Evolutionary conservation across 2,888 invertebrate species (phyloP).

Genomic region (Pachycephus smyrnensis): DNA sequence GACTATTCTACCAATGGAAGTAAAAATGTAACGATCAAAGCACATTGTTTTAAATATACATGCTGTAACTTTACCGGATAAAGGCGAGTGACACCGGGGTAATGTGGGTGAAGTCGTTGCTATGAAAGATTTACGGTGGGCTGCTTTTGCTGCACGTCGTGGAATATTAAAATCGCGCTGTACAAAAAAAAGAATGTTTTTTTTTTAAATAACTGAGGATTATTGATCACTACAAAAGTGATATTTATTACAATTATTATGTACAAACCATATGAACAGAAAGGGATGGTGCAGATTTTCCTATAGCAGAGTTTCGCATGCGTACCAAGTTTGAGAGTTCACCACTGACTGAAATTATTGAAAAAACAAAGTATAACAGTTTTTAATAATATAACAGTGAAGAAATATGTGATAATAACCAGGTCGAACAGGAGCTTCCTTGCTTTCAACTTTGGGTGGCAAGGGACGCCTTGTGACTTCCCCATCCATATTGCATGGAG

Average conservation of each 20-base stretch:
- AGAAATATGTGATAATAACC: constrained; percentile 38
- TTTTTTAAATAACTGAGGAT: not conserved
- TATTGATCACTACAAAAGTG: not conserved
- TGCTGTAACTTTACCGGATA: constrained; percentile 70
- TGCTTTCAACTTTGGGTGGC: constrained; percentile 54
- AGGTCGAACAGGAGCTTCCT: constrained; percentile 59
- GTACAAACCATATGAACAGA: constrained; percentile 78
- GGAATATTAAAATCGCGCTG: constrained; percentile 66
- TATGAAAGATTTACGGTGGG: constrained; percentile 81
- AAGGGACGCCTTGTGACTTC: constrained; percentile 42
- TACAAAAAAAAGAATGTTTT: constrained; percentile 26
- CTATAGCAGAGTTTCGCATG: constrained; percentile 88
- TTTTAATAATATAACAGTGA: constrained; percentile 1
- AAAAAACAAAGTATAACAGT: not conserved
- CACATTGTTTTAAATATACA: not conserved
- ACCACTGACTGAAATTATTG: constrained; percentile 54
- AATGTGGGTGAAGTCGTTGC: constrained; percentile 81
- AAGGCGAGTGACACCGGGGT: constrained; percentile 83
- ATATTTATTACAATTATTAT: not conserved
- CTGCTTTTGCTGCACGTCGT: constrained; percentile 71
- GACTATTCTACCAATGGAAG: not conserved
- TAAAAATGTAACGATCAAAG: not conserved
- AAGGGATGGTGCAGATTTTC: constrained; percentile 94
- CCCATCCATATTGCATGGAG: constrained; percentile 40
- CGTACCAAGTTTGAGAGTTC: constrained; percentile 83